Conservation (phyloP, 2,797 vertebrate species). For the Protonibea diacanthus region DNA sequence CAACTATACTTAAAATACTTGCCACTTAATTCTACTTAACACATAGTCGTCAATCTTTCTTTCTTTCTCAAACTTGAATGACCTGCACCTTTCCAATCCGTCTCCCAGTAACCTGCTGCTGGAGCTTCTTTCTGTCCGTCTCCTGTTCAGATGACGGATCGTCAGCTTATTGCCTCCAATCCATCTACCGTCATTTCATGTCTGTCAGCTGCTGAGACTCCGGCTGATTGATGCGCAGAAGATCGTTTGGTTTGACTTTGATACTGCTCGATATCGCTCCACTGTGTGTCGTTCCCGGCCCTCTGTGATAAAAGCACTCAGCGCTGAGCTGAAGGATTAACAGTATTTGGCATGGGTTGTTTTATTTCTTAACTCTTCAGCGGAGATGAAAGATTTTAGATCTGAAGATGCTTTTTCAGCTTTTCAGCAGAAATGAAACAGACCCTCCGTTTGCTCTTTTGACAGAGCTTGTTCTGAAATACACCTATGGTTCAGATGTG, state of each 20-base stretch:
- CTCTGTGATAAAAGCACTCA: conserved; percentile 27
- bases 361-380: conserved; percentile 9
- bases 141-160: conserved; percentile 40
- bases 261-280: background rate
- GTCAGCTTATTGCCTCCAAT: conserved; percentile 33
- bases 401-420: conserved; percentile 5
- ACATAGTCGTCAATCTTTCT: background rate
- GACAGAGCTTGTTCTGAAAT: conserved; percentile 7
- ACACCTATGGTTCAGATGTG: conserved; percentile 15
- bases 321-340: conserved; percentile 11
- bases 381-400: conserved; percentile 26
- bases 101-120: conserved; percentile 20
- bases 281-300: conserved; percentile 1
- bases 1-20: background rate
- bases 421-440: background rate
- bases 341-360: conserved; percentile 7
- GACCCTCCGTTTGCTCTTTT: background rate
- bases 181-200: conserved; percentile 25
- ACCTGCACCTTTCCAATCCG: background rate
- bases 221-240: conserved; percentile 49
- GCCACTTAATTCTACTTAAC: no score
- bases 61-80: background rate
- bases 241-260: conserved; percentile 48
- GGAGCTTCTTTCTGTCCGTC: conserved; percentile 29
- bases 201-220: conserved; percentile 24